A percentile compares a stretch with the other conserved stretches of the same genome.
phyloP scores from a whole-genome alignment of 2,797 vertebrate species.

The Heteromormyrus szaboi region DNA sequence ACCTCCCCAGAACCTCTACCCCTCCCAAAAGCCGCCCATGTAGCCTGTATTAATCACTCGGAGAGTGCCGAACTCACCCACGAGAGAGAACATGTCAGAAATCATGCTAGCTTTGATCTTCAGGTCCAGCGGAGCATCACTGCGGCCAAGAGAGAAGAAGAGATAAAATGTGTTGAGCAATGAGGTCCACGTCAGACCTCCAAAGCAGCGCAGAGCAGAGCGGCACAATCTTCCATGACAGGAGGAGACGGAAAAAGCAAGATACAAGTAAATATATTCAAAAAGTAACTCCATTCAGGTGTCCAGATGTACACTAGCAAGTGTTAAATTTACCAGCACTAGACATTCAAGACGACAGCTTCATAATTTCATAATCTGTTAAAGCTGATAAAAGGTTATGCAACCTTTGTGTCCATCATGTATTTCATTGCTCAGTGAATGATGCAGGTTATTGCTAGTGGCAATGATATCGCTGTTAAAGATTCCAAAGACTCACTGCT shows the following conservation, averaged over 20 bases:
- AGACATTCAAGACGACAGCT: background rate
- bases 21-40: background rate
- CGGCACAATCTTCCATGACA: background rate
- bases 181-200: background rate
- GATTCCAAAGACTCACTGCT: background rate
- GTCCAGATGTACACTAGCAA: background rate
- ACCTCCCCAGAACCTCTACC: conserved; percentile 20
- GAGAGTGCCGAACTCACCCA: conserved; percentile 72
- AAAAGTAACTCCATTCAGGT: background rate
- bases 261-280: background rate
- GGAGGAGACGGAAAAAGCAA: background rate
- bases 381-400: background rate
- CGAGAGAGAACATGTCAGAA: conserved; percentile 96
- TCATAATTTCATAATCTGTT: background rate
- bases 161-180: background rate
- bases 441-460: background rate
- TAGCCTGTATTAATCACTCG: background rate
- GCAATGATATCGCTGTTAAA: background rate
- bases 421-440: background rate
- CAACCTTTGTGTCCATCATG: background rate
- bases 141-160: conserved; percentile 34
- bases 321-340: background rate
- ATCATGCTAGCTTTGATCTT: conserved; percentile 99
- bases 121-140: conserved; percentile 91
- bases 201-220: background rate